Evolutionary conservation across 1,140 invertebrate species (phyloP).

Genomic region (Goniozus legneri): DNA sequence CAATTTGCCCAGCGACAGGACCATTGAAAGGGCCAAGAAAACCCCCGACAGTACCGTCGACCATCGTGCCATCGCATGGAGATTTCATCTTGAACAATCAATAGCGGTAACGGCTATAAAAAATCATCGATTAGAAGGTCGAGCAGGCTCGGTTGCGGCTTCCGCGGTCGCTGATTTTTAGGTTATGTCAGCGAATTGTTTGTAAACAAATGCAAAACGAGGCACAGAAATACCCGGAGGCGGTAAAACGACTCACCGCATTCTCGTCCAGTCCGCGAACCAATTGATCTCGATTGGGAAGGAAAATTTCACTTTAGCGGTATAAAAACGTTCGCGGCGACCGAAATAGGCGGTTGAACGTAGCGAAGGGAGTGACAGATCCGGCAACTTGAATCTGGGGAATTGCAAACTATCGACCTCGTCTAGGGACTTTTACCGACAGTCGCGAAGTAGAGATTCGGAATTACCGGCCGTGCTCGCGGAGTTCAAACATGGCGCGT

Average conservation of each 20-base stretch:
- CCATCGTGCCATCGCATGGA: slow-evolving; percentile 50
- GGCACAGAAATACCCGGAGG: neutral
- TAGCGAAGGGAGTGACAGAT: slow-evolving; percentile 28
- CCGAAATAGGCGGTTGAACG: neutral
- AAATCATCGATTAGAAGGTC: neutral
- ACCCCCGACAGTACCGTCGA: slow-evolving; percentile 50
- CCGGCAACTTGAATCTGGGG: too few relatives aligned
- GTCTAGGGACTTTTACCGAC: too few relatives aligned
- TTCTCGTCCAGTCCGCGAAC: slow-evolving; percentile 11
- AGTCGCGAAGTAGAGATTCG: too few relatives aligned
- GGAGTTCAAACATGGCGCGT: too few relatives aligned
- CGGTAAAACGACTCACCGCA: slow-evolving; percentile 20
- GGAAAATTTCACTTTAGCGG: slow-evolving; percentile 10
- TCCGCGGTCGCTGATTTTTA: slow-evolving; percentile 10
- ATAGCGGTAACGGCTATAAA: neutral
- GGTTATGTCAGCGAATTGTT: slow-evolving; percentile 23
- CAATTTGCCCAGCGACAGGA: slow-evolving; percentile 49
- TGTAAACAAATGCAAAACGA: slow-evolving; percentile 29
- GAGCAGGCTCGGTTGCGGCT: too few relatives aligned
- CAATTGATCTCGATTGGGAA: neutral
- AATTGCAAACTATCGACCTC: too few relatives aligned
- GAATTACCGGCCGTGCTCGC: too few relatives aligned
- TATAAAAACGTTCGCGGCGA: slow-evolving; percentile 13
- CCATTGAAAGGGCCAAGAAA: slow-evolving; percentile 50
- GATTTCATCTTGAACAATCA: slow-evolving; percentile 32